Conservation (phyloP, 2,797 vertebrate genomes). For the Trachops cirrhosus region DNA sequence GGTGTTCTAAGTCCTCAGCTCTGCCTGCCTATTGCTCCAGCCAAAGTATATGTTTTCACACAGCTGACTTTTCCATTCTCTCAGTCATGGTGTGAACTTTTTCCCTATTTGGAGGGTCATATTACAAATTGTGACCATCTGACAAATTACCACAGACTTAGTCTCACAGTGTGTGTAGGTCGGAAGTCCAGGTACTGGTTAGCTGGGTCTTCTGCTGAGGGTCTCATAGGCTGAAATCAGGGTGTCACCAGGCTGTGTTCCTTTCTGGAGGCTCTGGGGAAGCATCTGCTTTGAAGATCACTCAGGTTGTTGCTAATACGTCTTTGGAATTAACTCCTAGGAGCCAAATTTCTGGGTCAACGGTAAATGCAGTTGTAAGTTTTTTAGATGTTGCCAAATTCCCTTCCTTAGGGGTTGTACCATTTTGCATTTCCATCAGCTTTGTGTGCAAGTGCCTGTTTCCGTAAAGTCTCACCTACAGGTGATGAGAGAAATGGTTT, state of each 20-base stretch:
- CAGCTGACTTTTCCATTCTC: background rate
- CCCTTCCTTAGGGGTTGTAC: background rate
- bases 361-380: conserved; percentile 24
- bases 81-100: background rate
- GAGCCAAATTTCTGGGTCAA: conserved; percentile 17
- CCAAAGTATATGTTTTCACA: background rate
- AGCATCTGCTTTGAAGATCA: background rate
- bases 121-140: background rate
- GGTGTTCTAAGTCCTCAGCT: background rate
- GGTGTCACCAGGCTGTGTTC: background rate
- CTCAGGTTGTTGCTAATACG: background rate
- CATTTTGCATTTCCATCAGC: background rate
- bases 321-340: conserved; percentile 43
- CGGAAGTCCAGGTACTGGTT: background rate
- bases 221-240: background rate
- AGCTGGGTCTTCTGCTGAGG: background rate
- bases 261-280: background rate
- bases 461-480: background rate
- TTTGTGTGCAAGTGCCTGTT: background rate
- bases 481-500: background rate
- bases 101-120: background rate
- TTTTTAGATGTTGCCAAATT: background rate
- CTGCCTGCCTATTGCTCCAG: background rate
- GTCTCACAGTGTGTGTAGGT: background rate
- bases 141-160: background rate